Conservation (phyloP, 2,113 vertebrate genomes). For the Dasyurus viverrinus region DNA sequence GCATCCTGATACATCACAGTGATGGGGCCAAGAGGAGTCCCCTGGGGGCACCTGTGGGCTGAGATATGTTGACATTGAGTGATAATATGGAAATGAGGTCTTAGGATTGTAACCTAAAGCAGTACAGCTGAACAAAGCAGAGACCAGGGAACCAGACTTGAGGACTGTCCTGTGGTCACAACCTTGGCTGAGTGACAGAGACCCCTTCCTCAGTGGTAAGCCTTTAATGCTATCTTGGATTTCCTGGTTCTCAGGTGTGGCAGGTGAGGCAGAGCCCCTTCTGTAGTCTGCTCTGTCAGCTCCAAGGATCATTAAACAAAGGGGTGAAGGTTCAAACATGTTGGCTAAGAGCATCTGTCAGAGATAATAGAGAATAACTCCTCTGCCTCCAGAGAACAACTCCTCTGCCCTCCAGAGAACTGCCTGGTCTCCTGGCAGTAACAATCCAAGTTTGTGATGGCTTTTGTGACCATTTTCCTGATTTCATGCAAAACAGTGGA, state of each 20-base stretch:
- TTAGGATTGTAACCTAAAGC: conserved; percentile 61
- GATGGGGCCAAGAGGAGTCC: neutral
- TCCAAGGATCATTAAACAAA: neutral
- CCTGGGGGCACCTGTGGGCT: conserved; percentile 45
- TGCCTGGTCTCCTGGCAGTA: neutral
- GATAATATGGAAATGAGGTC: conserved; percentile 49
- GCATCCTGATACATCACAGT: accelerated
- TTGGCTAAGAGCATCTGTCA: neutral
- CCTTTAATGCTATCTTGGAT: conserved; percentile 28
- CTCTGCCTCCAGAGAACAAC: neutral
- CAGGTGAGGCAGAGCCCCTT: conserved; percentile 7
- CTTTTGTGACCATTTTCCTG: neutral
- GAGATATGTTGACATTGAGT: conserved; percentile 66
- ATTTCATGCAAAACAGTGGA: neutral
- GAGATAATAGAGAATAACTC: neutral
- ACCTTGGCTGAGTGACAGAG: conserved; percentile 1
- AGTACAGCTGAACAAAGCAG: conserved; percentile 50
- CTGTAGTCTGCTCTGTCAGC: neutral
- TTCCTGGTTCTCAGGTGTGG: conserved; percentile 33
- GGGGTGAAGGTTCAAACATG: neutral
- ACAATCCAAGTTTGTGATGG: neutral
- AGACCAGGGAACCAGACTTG: conserved; percentile 36
- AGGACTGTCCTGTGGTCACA: conserved; percentile 25
- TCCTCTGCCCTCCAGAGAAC: neutral
- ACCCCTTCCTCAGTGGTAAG: conserved; percentile 35